Evolutionary conservation across 2,113 vertebrate species (phyloP).

Genomic region (Tonatia bakeri): DNA sequence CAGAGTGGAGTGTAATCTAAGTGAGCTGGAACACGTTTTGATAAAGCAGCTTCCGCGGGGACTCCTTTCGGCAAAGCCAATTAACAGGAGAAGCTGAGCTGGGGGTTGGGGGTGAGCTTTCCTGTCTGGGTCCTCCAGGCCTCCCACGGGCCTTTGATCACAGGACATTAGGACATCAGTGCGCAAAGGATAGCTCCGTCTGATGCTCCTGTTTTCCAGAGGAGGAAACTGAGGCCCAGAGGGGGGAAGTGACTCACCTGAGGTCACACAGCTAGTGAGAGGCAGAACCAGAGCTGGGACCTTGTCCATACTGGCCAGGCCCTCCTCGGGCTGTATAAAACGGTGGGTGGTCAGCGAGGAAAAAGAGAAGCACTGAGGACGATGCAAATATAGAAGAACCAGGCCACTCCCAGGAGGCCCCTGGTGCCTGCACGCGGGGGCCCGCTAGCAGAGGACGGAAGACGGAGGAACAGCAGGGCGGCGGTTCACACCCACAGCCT

Average conservation of each 20-base stretch:
- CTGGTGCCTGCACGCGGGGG: neutral
- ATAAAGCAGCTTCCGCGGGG: neutral
- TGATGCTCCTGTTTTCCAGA: neutral
- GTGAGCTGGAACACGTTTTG: slow-evolving; percentile 18
- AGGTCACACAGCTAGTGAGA: neutral
- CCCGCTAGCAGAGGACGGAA: neutral
- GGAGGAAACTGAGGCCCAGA: neutral
- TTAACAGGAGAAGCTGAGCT: neutral
- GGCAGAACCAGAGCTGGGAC: neutral
- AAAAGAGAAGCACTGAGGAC: neutral
- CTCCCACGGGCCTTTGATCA: neutral
- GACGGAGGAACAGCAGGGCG: fast-evolving
- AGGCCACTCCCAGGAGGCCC: neutral
- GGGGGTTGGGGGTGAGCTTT: neutral
- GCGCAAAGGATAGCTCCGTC: neutral
- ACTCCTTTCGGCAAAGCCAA: neutral
- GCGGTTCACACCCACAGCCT: neutral
- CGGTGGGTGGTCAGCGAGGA: neutral
- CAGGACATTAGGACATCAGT: neutral
- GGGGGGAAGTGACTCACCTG: neutral
- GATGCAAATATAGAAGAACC: neutral
- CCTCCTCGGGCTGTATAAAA: neutral
- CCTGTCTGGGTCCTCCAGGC: neutral
- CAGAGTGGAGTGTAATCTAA: slow-evolving; percentile 48
- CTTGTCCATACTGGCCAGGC: neutral